Evolutionary conservation across 2,113 vertebrate species (phyloP).

Genomic region (Anthoscopus minutus): DNA sequence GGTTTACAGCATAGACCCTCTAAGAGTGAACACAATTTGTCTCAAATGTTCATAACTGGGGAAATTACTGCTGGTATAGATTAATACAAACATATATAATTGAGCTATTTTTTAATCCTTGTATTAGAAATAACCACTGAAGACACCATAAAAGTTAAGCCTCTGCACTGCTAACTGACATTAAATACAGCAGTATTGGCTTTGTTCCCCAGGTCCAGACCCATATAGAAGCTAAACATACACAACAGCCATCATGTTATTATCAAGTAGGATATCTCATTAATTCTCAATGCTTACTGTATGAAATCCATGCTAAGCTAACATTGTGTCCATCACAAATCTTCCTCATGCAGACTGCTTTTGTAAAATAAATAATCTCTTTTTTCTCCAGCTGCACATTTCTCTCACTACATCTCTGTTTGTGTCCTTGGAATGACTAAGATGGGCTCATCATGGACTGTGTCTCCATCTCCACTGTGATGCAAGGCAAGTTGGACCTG

Average conservation of each 20-base stretch:
- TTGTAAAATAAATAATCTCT: background rate
- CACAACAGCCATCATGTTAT: background rate
- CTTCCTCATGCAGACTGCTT: background rate
- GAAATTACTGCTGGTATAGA: background rate
- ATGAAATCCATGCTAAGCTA: background rate
- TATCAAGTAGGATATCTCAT: background rate
- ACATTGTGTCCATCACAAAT: background rate
- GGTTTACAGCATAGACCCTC: background rate
- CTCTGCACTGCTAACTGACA: background rate
- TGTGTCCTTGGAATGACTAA: background rate
- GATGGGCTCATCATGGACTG: rapidly evolving
- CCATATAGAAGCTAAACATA: background rate
- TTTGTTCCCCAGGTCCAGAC: background rate
- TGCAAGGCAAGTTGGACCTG: background rate
- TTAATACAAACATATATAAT: background rate
- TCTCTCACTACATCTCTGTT: background rate
- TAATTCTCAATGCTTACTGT: background rate
- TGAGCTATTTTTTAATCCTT: background rate
- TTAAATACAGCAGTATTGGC: background rate
- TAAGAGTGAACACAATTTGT: background rate
- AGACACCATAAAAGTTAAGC: background rate
- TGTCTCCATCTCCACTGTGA: background rate
- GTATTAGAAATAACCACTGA: background rate
- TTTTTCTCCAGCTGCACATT: background rate
- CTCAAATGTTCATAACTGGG: background rate